These are phyloP conservation scores for Apolygus lucorum DNA, from an alignment of 1,140 invertebrate species.

Conservation along the genomic window DNA sequence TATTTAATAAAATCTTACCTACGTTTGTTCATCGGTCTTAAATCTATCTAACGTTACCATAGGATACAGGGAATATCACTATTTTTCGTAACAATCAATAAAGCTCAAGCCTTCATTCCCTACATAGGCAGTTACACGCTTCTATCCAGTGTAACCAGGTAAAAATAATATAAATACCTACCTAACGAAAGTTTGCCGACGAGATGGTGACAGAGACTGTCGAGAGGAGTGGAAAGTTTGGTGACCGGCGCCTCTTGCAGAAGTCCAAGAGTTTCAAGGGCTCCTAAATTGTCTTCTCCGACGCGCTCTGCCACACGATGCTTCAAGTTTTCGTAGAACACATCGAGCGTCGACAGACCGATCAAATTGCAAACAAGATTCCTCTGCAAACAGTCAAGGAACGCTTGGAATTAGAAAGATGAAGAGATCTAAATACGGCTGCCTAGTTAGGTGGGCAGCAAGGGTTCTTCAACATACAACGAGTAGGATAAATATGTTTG, in stretches of 20 bases:
- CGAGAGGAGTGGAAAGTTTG: constrained; percentile 79
- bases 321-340: constrained; percentile 89
- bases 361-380: constrained; percentile 78
- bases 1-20: too few relatives aligned
- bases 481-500: not conserved
- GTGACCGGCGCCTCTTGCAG: constrained; percentile 67
- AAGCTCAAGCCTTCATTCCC: too few relatives aligned
- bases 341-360: constrained; percentile 72
- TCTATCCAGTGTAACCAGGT: too few relatives aligned
- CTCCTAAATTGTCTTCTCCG: constrained; percentile 56
- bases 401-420: not conserved
- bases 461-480: too few relatives aligned
- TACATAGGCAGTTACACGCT: too few relatives aligned
- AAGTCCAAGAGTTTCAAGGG: constrained; percentile 77
- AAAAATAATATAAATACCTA: too few relatives aligned
- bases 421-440: too few relatives aligned
- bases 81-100: too few relatives aligned
- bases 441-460: too few relatives aligned
- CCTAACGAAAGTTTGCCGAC: constrained; percentile 74
- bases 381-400: constrained; percentile 45
- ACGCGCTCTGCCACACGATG: constrained; percentile 66
- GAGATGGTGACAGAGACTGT: constrained; percentile 86
- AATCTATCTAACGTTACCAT: too few relatives aligned
- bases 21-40: too few relatives aligned
- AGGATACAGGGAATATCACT: too few relatives aligned